Percentiles rank a stretch among this genome's conserved stretches.
These are phyloP conservation scores for Brevimyrus niger DNA, from an alignment of 2,113 vertebrate species.

Conservation along the genomic window DNA sequence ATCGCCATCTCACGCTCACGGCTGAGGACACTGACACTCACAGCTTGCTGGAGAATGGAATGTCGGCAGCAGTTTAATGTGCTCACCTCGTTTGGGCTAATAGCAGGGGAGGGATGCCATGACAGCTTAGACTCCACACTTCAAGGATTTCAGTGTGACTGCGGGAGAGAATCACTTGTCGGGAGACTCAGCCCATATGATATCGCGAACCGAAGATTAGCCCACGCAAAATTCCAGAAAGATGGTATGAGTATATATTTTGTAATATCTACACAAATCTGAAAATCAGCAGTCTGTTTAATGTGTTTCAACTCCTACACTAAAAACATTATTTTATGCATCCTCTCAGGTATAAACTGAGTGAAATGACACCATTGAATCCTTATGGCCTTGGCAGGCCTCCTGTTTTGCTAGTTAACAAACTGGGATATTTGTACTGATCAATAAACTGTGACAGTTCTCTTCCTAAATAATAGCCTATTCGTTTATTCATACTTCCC, in stretches of 20 bases:
- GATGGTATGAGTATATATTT: background rate
- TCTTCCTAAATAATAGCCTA: background rate
- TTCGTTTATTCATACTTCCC: background rate
- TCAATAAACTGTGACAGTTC: background rate
- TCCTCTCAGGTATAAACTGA: background rate
- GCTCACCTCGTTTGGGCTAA: background rate
- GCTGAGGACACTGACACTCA: background rate
- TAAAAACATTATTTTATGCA: background rate
- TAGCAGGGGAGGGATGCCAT: background rate
- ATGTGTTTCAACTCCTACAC: background rate
- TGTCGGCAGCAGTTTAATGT: background rate
- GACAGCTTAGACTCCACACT: background rate
- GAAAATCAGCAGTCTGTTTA: background rate
- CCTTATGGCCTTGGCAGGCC: background rate
- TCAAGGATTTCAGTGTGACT: background rate
- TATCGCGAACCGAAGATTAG: background rate
- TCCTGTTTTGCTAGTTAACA: background rate
- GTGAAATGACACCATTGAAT: background rate
- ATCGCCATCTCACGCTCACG: slow-evolving; percentile 13
- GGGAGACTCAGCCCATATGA: background rate
- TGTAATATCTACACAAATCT: background rate
- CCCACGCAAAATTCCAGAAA: background rate
- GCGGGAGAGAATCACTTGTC: background rate
- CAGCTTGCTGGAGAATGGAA: background rate
- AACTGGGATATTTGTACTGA: background rate